Conservation (phyloP, 2,888 invertebrate species). For the Dromius quadrimaculatus region DNA sequence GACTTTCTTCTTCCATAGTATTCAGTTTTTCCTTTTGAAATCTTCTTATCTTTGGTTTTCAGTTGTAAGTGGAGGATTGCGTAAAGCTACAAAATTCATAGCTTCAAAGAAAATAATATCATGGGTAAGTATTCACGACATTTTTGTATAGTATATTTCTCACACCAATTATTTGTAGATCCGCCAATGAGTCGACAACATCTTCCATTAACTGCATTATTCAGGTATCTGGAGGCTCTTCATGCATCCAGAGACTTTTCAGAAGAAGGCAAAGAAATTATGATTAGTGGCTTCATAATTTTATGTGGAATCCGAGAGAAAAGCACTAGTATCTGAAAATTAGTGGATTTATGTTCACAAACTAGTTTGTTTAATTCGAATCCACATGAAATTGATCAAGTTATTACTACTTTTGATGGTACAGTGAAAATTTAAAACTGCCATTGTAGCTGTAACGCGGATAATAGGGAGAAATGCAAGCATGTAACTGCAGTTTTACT, state of each 20-base stretch:
- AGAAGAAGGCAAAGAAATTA: neutral
- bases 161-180: too few relatives aligned
- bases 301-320: neutral
- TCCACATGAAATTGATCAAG: neutral
- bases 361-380: neutral
- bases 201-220: too few relatives aligned
- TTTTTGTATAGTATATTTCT: too few relatives aligned
- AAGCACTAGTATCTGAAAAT: too few relatives aligned
- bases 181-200: too few relatives aligned
- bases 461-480: neutral
- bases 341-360: conserved; percentile 1
- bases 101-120: too few relatives aligned
- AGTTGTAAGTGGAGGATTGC: too few relatives aligned
- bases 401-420: neutral
- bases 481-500: neutral
- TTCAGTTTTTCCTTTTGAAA: too few relatives aligned
- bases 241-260: neutral
- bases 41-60: too few relatives aligned
- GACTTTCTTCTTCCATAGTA: too few relatives aligned
- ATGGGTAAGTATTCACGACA: too few relatives aligned
- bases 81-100: too few relatives aligned
- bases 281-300: neutral
- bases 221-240: neutral
- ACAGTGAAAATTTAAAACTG: neutral
- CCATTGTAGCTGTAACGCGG: neutral